phyloP scores from a whole-genome alignment of 2,797 vertebrate species.

The Lindbergichthys nudifrons region DNA sequence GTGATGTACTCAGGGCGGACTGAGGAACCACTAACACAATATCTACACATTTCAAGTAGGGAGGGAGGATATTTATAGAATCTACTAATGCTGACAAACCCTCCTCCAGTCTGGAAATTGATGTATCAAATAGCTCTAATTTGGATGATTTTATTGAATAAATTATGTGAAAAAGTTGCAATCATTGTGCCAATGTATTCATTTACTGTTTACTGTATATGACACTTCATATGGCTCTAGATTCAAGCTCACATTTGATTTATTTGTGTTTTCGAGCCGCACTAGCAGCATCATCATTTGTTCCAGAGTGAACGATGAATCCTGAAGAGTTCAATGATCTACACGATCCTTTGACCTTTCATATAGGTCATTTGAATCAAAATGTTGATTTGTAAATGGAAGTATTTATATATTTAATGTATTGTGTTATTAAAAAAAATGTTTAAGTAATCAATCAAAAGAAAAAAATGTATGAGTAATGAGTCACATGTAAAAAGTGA shows the following conservation, averaged over 20 bases:
- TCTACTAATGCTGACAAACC: constrained; percentile 34
- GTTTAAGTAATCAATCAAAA: too few species aligned
- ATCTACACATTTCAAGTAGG: constrained; percentile 41
- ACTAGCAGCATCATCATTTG: background rate
- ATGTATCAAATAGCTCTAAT: constrained; percentile 29
- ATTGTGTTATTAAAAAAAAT: too few species aligned
- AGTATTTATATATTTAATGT: too few species aligned
- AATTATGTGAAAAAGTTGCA: constrained; percentile 45
- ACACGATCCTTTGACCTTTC: too few species aligned
- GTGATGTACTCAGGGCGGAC: constrained; percentile 57
- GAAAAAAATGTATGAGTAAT: too few species aligned
- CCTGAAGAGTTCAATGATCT: too few species aligned
- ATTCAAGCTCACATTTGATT: background rate
- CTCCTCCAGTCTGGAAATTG: constrained; percentile 15
- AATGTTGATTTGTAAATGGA: background rate
- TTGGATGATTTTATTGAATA: constrained; percentile 57
- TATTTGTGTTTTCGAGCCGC: background rate
- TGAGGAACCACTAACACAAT: constrained; percentile 38
- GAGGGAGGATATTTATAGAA: background rate
- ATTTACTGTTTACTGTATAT: background rate
- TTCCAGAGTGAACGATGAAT: background rate
- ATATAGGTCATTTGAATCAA: too few species aligned
- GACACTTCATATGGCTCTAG: background rate
- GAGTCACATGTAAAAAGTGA: too few species aligned
- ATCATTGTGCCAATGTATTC: background rate